phyloP scores from a whole-genome alignment of 2,113 vertebrate species.

The Microcebus murinus region DNA sequence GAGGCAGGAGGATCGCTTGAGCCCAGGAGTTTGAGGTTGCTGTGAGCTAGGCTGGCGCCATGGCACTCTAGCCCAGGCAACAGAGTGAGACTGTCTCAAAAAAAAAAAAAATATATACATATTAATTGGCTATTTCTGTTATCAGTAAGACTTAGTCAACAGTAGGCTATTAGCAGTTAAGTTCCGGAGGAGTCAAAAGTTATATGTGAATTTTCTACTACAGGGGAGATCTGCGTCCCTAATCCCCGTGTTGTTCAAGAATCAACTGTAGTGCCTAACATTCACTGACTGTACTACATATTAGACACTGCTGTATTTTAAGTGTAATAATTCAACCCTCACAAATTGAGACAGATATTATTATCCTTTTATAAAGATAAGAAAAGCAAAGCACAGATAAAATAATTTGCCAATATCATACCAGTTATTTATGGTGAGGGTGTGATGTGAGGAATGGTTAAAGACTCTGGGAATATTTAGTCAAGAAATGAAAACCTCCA shows the following conservation, averaged over 20 bases:
- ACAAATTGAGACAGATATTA: background rate
- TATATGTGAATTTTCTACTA: background rate
- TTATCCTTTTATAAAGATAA: slow-evolving; percentile 25
- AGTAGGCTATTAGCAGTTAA: background rate
- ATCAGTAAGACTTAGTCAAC: background rate
- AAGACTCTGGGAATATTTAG: slow-evolving; percentile 17
- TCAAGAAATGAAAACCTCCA: background rate
- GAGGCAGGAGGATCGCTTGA: no score
- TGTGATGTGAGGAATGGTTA: background rate
- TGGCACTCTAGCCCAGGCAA: no score
- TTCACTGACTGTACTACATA: background rate
- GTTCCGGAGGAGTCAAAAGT: background rate
- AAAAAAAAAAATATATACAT: background rate
- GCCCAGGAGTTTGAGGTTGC: no score
- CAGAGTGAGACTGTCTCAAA: no score
- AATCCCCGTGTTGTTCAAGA: background rate
- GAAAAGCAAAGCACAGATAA: background rate
- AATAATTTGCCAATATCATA: background rate
- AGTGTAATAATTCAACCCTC: background rate
- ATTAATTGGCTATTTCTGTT: background rate
- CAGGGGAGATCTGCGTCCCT: background rate
- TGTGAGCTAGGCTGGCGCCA: no score
- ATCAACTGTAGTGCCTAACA: background rate
- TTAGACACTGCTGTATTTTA: background rate
- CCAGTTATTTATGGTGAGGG: background rate